phyloP scores from a whole-genome alignment of 2,888 invertebrate species.

The Pheosia gnoma region DNA sequence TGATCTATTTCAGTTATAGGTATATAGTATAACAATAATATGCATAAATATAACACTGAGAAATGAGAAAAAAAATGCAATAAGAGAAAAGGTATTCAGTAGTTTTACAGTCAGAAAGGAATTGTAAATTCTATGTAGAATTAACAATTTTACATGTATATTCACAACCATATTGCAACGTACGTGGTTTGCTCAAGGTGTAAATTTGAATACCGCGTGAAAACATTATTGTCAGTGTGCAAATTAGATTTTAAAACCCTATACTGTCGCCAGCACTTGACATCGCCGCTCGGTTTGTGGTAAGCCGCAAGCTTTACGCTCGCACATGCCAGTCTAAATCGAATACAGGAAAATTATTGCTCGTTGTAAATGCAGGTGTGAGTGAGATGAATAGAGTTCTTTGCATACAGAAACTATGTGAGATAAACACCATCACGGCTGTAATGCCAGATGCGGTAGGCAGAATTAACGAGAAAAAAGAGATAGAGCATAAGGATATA shows the following conservation, averaged over 20 bases:
- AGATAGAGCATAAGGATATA: too few relatives aligned
- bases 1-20: too few relatives aligned
- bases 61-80: too few relatives aligned
- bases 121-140: constrained; percentile 34
- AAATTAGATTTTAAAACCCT: constrained; percentile 49
- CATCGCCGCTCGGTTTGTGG: constrained; percentile 40
- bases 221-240: constrained; percentile 36
- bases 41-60: too few relatives aligned
- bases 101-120: constrained; percentile 3
- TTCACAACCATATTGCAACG: constrained; percentile 22
- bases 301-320: constrained; percentile 13
- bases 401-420: too few relatives aligned
- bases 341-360: not conserved
- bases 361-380: not conserved
- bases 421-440: too few relatives aligned
- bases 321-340: not conserved
- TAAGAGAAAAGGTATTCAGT: not conserved
- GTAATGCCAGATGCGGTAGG: too few relatives aligned
- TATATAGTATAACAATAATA: too few relatives aligned
- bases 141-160: constrained; percentile 9
- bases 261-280: constrained; percentile 43
- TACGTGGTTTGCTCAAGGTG: constrained; percentile 7
- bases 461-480: too few relatives aligned
- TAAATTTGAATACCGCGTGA: constrained; percentile 38
- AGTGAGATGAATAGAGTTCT: too few relatives aligned